Evolutionary conservation across 2,113 vertebrate genomes (phyloP).

Genomic region (Delphinapterus leucas): DNA sequence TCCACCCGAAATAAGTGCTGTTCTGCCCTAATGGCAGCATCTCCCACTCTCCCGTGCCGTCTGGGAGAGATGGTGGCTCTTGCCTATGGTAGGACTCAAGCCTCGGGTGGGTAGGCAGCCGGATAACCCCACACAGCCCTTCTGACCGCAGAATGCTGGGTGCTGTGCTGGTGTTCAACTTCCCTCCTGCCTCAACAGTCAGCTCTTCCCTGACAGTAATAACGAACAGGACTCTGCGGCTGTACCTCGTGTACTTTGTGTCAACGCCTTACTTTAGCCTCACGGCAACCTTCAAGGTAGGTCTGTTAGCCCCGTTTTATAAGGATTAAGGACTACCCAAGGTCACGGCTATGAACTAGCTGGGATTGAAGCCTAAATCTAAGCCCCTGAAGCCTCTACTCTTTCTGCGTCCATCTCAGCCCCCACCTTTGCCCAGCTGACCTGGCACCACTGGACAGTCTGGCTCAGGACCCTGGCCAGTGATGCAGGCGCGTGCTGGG

Average conservation of each 20-base stretch:
- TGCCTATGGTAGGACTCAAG: neutral
- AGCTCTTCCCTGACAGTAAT: neutral
- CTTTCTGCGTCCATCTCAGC: neutral
- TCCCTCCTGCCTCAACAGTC: neutral
- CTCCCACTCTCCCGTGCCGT: neutral
- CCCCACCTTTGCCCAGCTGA: neutral
- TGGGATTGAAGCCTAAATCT: neutral
- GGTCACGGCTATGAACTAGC: neutral
- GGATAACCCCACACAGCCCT: neutral
- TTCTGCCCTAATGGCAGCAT: neutral
- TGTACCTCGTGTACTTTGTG: no score
- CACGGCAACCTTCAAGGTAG: neutral
- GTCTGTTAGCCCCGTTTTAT: neutral
- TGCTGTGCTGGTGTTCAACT: neutral
- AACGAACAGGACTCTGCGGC: neutral
- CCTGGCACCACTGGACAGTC: rapidly evolving
- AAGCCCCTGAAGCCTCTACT: neutral
- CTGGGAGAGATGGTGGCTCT: neutral
- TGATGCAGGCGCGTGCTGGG: neutral
- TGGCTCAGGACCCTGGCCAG: neutral
- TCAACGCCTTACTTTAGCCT: neutral
- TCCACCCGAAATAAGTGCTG: neutral
- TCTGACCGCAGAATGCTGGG: neutral
- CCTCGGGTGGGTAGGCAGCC: neutral
- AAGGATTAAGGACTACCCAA: neutral